Evolutionary conservation across 2,113 vertebrate species (phyloP).

Genomic region (Xenopus laevis): DNA sequence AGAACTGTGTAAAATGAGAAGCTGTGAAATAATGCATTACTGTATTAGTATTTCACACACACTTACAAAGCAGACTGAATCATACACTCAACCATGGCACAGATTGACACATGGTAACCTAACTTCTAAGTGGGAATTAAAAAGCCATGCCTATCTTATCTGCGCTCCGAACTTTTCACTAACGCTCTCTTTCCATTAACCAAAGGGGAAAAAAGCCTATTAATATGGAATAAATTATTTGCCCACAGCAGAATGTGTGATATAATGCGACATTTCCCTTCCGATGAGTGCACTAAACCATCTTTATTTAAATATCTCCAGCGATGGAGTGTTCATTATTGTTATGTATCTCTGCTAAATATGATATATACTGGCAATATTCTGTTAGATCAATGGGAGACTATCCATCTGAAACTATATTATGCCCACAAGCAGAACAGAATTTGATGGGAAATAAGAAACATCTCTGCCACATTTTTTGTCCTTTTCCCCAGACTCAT

Average conservation of each 20-base stretch:
- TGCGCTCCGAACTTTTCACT: background rate
- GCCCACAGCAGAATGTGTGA: constrained; percentile 15
- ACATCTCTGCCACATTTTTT: background rate
- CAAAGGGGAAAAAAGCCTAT: background rate
- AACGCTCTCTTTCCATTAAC: background rate
- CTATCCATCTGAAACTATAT: constrained; percentile 27
- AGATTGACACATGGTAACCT: background rate
- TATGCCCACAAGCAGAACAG: constrained; percentile 7
- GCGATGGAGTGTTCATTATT: constrained; percentile 33
- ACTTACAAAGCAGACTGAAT: too few species aligned
- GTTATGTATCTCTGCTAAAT: constrained; percentile 34
- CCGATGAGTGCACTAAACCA: constrained; percentile 13
- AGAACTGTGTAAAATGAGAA: too few species aligned
- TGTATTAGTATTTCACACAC: too few species aligned
- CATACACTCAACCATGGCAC: background rate
- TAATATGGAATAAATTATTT: constrained; percentile 28
- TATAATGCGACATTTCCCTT: constrained; percentile 35
- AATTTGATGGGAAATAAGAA: constrained; percentile 14
- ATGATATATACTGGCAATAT: constrained; percentile 32
- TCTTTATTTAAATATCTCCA: constrained; percentile 37
- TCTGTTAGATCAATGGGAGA: constrained; percentile 6
- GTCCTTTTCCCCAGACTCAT: background rate
- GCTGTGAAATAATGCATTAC: too few species aligned
- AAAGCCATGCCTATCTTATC: background rate
- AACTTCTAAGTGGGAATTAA: background rate